Percentiles rank a stretch among this genome's conserved stretches.
These are phyloP conservation scores for Umimayanthus chanpuru DNA, from an alignment of 92 coral and sea anemone genomes.

Conservation along the genomic window DNA sequence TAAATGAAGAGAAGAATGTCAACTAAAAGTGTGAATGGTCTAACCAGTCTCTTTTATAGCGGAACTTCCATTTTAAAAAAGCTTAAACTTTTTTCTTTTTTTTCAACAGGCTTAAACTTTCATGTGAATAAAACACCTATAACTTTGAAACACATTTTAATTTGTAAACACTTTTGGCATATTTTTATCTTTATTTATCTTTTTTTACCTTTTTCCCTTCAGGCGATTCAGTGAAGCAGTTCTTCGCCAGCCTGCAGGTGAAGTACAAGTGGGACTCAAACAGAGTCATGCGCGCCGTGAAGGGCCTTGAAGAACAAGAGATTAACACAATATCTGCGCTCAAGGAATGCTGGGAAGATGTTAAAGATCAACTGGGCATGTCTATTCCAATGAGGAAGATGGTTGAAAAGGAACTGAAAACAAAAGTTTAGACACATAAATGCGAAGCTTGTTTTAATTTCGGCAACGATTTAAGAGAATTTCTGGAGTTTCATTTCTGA, in stretches of 20 bases:
- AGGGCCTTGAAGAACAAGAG: slow-evolving; percentile 52
- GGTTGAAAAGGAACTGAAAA: slow-evolving; percentile 59
- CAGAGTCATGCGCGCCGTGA: slow-evolving; percentile 38
- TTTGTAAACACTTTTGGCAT: background rate
- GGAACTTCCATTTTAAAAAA: too few relatives aligned
- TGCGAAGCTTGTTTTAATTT: too few relatives aligned
- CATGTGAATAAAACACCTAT: too few relatives aligned
- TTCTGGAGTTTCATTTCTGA: too few relatives aligned
- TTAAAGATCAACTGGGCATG: slow-evolving; percentile 62
- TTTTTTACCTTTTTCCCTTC: background rate
- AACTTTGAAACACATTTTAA: too few relatives aligned
- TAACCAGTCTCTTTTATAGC: too few relatives aligned
- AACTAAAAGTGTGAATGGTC: too few relatives aligned
- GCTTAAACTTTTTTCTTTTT: too few relatives aligned
- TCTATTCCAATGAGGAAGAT: slow-evolving; percentile 65
- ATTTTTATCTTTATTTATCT: background rate
- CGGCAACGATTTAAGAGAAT: too few relatives aligned
- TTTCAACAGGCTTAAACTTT: too few relatives aligned
- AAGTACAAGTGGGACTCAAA: slow-evolving; percentile 58
- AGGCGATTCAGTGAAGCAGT: slow-evolving; percentile 52
- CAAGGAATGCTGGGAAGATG: slow-evolving; percentile 69
- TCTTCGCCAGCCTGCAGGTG: slow-evolving; percentile 54
- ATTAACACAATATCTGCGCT: slow-evolving; percentile 55
- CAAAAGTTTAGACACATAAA: background rate
- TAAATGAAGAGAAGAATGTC: too few relatives aligned